Evolutionary conservation across 2,888 invertebrate genomes (phyloP).

Genomic region (Megamerina dolium): DNA sequence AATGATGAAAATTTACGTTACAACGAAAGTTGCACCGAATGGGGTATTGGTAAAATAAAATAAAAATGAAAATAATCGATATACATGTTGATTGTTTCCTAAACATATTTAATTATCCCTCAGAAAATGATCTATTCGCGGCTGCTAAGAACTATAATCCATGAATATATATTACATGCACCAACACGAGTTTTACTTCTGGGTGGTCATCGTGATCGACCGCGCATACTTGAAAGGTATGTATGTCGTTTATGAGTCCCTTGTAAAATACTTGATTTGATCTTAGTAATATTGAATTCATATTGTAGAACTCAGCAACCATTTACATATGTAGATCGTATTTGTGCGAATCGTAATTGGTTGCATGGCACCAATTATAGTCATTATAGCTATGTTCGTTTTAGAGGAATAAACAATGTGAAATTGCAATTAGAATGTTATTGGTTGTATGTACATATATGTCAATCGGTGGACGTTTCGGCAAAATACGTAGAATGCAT

Average conservation of each 20-base stretch:
- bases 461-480: constrained; percentile 49
- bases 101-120: constrained; percentile 53
- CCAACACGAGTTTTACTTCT: constrained; percentile 39
- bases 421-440: constrained; percentile 53
- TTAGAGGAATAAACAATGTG: constrained; percentile 51
- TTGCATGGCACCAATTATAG: constrained; percentile 51
- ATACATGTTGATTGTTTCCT: constrained; percentile 49
- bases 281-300: not conserved
- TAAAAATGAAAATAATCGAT: no score
- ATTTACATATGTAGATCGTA: constrained; percentile 39
- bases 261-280: not conserved
- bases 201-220: constrained; percentile 40
- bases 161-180: constrained; percentile 41
- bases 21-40: no score
- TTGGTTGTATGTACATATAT: constrained; percentile 54
- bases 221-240: constrained; percentile 29
- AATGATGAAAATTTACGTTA: no score
- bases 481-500: constrained; percentile 36
- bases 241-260: constrained; percentile 19
- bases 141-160: constrained; percentile 51
- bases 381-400: constrained; percentile 49
- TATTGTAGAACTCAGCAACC: constrained; percentile 34
- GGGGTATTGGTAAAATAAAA: no score
- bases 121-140: constrained; percentile 50
- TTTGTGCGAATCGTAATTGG: constrained; percentile 54